Conservation (phyloP, 2,113 vertebrate genomes). For the Nansenia antarctica region DNA sequence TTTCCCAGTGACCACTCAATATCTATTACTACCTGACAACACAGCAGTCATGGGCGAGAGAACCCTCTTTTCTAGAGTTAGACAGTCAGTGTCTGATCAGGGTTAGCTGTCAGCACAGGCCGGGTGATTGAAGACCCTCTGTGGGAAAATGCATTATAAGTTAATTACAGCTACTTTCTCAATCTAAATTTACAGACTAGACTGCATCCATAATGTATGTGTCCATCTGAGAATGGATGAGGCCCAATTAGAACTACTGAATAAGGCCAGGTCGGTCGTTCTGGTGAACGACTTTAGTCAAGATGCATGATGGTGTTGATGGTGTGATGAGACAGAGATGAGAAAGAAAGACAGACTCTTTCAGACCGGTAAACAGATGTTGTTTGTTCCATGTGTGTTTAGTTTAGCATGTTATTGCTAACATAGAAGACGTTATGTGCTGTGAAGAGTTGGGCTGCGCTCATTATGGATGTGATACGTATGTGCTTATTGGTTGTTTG, state of each 20-base stretch:
- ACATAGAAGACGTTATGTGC: too few species aligned
- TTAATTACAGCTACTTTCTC: slow-evolving; percentile 57
- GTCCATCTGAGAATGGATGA: slow-evolving; percentile 27
- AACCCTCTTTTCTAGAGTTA: slow-evolving; percentile 43
- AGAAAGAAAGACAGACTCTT: too few species aligned
- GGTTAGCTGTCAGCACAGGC: slow-evolving; percentile 46
- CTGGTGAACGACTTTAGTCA: too few species aligned
- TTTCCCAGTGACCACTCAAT: slow-evolving; percentile 9
- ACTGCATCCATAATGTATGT: slow-evolving; percentile 53
- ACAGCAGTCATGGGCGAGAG: slow-evolving; percentile 22
- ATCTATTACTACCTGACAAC: slow-evolving; percentile 13
- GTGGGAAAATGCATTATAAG: slow-evolving; percentile 39
- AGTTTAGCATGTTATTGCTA: too few species aligned
- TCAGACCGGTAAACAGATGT: too few species aligned
- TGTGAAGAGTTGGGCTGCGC: too few species aligned
- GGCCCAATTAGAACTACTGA: slow-evolving; percentile 33
- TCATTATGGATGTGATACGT: too few species aligned
- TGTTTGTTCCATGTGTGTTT: too few species aligned
- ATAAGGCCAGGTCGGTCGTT: slow-evolving; percentile 1
- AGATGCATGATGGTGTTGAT: too few species aligned
- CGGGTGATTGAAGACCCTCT: slow-evolving; percentile 56
- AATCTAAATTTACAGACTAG: slow-evolving; percentile 43
- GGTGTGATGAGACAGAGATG: too few species aligned
- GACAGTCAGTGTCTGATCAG: slow-evolving; percentile 41
- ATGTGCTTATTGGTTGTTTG: too few species aligned